Percentiles rank a stretch among this genome's conserved stretches.
Evolutionary conservation across 2,113 vertebrate genomes (phyloP).

Genomic region (Apodemus sylvaticus): DNA sequence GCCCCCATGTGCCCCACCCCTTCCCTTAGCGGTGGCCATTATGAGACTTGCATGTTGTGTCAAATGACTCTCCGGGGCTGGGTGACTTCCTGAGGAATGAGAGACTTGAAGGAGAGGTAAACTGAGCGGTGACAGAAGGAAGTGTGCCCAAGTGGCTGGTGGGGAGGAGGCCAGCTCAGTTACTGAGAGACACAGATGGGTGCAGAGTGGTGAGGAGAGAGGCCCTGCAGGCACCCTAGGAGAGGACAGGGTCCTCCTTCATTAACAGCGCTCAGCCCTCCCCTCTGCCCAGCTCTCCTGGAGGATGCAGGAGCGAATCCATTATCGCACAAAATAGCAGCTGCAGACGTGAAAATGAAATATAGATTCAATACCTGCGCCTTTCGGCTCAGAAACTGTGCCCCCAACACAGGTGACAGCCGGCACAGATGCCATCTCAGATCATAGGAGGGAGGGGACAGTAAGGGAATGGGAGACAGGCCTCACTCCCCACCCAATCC

Average conservation of each 20-base stretch:
- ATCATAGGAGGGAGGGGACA: not conserved
- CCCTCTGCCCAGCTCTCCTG: not conserved
- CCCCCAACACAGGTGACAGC: constrained; percentile 62
- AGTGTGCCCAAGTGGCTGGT: not conserved
- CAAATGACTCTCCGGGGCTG: not conserved
- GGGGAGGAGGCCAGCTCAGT: not conserved
- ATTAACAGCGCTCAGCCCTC: not conserved
- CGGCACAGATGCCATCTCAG: not conserved
- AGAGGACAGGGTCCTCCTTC: not conserved
- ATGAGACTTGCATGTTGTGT: not conserved
- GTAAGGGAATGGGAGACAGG: not conserved
- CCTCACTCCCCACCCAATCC: not conserved
- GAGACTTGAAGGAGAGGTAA: constrained; percentile 11
- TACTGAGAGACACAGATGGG: not conserved
- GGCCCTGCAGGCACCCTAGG: not conserved
- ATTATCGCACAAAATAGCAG: constrained; percentile 72
- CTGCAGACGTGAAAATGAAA: constrained; percentile 76
- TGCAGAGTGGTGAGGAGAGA: rapidly evolving
- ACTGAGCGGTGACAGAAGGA: not conserved
- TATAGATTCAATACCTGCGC: constrained; percentile 72
- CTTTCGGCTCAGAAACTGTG: constrained; percentile 57
- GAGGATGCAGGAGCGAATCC: constrained; percentile 54
- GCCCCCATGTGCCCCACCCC: not conserved
- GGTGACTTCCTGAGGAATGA: not conserved
- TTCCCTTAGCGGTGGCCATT: rapidly evolving